Percentiles rank a stretch among this genome's conserved stretches.
These are phyloP conservation scores for Nomia melanderi DNA, from an alignment of 1,140 invertebrate genomes.

Conservation along the genomic window DNA sequence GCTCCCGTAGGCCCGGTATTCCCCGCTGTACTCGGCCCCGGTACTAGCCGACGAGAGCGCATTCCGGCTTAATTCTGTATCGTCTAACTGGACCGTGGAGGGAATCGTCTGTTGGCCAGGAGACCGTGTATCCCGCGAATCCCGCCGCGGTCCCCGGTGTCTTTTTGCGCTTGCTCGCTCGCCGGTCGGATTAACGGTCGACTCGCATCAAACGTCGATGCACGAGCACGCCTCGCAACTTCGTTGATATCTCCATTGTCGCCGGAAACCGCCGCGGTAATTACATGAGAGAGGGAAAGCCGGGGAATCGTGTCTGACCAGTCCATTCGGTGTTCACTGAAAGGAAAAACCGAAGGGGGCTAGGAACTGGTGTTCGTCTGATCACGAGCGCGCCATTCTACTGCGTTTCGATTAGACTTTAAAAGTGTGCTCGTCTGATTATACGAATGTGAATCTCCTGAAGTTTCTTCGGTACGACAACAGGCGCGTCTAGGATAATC, in stretches of 20 bases:
- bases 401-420: not conserved
- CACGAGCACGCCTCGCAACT: not conserved
- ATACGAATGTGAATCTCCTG: too few relatives aligned
- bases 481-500: too few relatives aligned
- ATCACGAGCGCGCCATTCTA: not conserved
- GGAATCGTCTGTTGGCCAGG: slow-evolving; percentile 44
- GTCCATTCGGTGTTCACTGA: not conserved
- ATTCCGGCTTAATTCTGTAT: slow-evolving; percentile 40
- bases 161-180: not conserved
- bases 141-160: slow-evolving; percentile 3
- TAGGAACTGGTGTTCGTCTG: too few relatives aligned
- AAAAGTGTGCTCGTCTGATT: too few relatives aligned
- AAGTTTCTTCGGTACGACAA: too few relatives aligned
- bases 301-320: not conserved
- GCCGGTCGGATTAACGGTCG: slow-evolving; percentile 15
- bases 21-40: slow-evolving; percentile 7
- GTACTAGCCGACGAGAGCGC: slow-evolving; percentile 28
- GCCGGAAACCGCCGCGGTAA: not conserved
- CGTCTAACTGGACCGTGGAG: slow-evolving; percentile 49
- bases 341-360: too few relatives aligned
- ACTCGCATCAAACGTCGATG: slow-evolving; percentile 14
- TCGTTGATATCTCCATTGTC: not conserved
- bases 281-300: not conserved
- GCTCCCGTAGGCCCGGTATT: slow-evolving; percentile 30
- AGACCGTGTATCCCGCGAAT: slow-evolving; percentile 18